Base-by-base conservation (phyloP, 2,113 vertebrate species). In the Ciconia boyciana region DNA sequence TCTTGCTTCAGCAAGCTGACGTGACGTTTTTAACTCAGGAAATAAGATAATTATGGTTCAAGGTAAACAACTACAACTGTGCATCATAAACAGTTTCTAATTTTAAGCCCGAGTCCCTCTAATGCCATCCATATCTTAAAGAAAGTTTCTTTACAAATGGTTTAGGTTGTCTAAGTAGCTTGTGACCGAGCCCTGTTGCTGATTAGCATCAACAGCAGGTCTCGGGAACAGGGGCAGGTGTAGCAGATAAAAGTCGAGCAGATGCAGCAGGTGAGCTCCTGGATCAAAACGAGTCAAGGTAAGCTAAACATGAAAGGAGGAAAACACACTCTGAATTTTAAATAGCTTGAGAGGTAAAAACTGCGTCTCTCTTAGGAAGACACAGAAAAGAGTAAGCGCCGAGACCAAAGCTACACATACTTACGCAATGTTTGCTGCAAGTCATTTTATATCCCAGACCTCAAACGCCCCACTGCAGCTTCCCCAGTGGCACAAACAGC, bases 31-130 rank as follows among this genome's bases (percentile, higher is more conserved):
- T 90, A 94, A 91, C 71, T 87, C 91, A 87, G 95, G 95, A 97
- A 97, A 94, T 94, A 91, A 87, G 89, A 87, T 89, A 92, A 96
- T 95, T 94, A 95, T 19, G 87, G 82, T 88, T 91, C 75, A 95
- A 97, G 94, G 92, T 96, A 97, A 97, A 95, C 93, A 96, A 88
- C 77, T 96, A 94, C 82, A 95, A 89, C 75, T n/a, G 58, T 64
- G 74, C 76, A 91, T 85, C 81, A 84, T 28, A 93, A 93, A 96
- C 88, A 60, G 68, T 57, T 94, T 94, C 94, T 93, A 95, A 93
- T 83, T 94, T 94, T 95, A 96, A 94, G 83, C 75, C 89, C 1
- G 15, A 93, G 88, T 66, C 94, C 90, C 82, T 79, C 69, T 76
- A 90, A 76, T 80, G 34, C 74, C 93, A 62, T 43, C 90, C n/a